Base-by-base conservation (phyloP, 2,888 invertebrate species). In the Drosophila pseudotakahashii region DNA sequence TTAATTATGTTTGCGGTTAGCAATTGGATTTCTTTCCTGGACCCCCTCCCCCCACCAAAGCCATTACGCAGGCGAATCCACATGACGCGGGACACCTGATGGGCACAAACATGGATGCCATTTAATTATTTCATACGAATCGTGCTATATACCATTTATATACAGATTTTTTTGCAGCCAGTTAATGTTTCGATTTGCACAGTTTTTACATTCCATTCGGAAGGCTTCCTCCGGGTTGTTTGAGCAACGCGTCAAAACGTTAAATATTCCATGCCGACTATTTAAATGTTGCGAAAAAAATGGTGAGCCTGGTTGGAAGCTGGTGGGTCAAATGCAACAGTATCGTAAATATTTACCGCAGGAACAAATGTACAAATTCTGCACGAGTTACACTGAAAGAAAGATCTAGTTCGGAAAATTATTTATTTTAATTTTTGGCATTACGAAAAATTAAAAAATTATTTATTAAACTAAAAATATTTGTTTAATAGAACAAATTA, bases 1-100 rank as follows among this genome's bases (percentile, higher is more conserved):
- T 86, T 84, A 84, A 84, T 84, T 86, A 86, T 84, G 81, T 84
- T 88, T 88, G 89, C 69, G 89, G 84, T 83, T 88, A 81, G 75
- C 89, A 81, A 86, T 86, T 86, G 81, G 77, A 86, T 83, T 76
- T 77, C 74, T 62, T 71, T 53, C 23, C 54, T 41, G 9, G 36
- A 5, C 14, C 32, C n/a, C 14, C 23, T 39, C 13, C 60, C 55
- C 57, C 69, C 63, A 76, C 59, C 11, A 16, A 30, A 30, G 0
- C 30, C 30, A 30, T 30, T 30, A 11, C 11, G 3, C 32, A 34
- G 32, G 11, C 3, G 32, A 34, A 34, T 47, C 58, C 57, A 36
- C 53, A 4, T 44, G 48, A 44, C 30, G 26, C 23, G 36, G 57
- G 57, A 67, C 69, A 51, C 70, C 58, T 58, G 70, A 68, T 32